These are phyloP conservation scores for Megaptera novaeangliae DNA, from an alignment of 2,113 vertebrate genomes.

Conservation along the genomic window DNA sequence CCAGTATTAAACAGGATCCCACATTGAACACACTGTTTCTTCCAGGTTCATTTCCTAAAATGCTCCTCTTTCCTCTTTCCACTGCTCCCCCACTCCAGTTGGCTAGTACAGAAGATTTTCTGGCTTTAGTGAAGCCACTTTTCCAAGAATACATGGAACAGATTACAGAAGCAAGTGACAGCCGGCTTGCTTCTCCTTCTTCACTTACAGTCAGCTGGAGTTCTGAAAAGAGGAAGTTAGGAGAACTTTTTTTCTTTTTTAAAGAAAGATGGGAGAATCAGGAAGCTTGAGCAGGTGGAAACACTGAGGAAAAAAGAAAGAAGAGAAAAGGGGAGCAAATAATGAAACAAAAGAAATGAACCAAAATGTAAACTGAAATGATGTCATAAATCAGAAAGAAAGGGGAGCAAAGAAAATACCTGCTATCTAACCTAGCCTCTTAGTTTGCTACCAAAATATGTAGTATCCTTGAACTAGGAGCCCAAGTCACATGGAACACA, in stretches of 20 bases:
- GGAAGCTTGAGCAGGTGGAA: conserved; percentile 38
- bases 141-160: conserved; percentile 54
- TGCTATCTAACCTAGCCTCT: not conserved
- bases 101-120: not conserved
- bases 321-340: conserved; percentile 10
- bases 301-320: not conserved
- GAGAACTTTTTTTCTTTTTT: not conserved
- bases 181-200: conserved; percentile 41
- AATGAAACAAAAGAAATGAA: not conserved
- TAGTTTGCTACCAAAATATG: not conserved
- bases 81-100: not conserved
- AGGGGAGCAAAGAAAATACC: not conserved
- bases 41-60: conserved; percentile 35
- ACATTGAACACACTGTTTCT: not conserved
- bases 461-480: not conserved
- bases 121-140: not conserved
- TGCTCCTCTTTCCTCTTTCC: conserved; percentile 17
- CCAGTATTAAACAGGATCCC: not conserved
- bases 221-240: conserved; percentile 46
- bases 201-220: conserved; percentile 22
- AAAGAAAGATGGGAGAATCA: conserved; percentile 16
- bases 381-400: not conserved
- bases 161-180: conserved; percentile 45
- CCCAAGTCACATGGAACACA: not conserved
- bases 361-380: not conserved